Evolutionary conservation across 2,113 vertebrate species (phyloP).

Genomic region (Conger conger): DNA sequence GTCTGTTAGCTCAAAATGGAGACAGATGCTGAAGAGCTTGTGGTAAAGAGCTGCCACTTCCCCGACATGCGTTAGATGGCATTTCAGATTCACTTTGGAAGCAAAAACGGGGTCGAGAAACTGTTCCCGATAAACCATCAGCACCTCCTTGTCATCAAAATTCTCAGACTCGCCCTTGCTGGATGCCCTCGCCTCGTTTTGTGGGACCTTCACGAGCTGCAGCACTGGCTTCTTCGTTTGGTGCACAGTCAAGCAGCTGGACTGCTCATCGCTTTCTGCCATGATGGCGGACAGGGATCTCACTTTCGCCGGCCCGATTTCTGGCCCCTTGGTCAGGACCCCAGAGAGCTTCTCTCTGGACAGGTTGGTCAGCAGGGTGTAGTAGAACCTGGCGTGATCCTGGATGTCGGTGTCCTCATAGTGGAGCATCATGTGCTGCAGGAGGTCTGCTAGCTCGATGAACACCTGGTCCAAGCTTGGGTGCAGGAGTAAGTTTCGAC

Average conservation of each 20-base stretch:
- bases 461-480: constrained; percentile 61
- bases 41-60: constrained; percentile 52
- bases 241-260: constrained; percentile 67
- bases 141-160: not conserved
- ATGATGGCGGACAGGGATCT: constrained; percentile 72
- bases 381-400: constrained; percentile 83
- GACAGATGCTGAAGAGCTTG: constrained; percentile 72
- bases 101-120: constrained; percentile 54
- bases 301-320: constrained; percentile 63
- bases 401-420: constrained; percentile 78
- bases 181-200: rapidly evolving
- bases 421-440: constrained; percentile 68
- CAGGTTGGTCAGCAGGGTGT: constrained; percentile 78
- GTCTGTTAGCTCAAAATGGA: constrained; percentile 72
- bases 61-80: constrained; percentile 58
- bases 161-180: not conserved
- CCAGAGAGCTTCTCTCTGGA: constrained; percentile 72
- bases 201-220: constrained; percentile 44
- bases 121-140: constrained; percentile 61
- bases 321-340: constrained; percentile 57
- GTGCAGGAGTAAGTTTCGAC: constrained; percentile 70
- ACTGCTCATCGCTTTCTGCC: constrained; percentile 75
- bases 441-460: constrained; percentile 66
- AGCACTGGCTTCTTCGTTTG: constrained; percentile 55
- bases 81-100: constrained; percentile 60